Base-by-base conservation (phyloP, 1,140 invertebrate species). In the Bombus sylvicola region DNA sequence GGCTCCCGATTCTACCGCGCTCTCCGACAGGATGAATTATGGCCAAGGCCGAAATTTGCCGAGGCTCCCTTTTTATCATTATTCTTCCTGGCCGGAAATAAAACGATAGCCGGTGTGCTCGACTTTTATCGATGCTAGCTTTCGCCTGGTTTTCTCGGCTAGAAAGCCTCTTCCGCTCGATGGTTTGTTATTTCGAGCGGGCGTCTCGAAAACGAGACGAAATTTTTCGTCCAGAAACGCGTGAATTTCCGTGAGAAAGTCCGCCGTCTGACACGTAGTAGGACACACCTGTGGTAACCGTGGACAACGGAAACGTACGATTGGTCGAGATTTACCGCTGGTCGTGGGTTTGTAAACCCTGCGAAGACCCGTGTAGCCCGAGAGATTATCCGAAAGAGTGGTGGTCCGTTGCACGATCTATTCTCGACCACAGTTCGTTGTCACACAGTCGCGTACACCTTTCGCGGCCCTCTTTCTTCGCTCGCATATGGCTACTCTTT, bases 231-330 rank as follows among this genome's bases (percentile, higher is more conserved):
- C 73, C 77, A 84, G 53, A 43, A 82, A 72, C 64, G 80, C 87
- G 87, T 71, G 79, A 87, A 90, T 85, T 87, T 80, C 62, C 86
- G 74, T 88, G 88, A 89, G 88, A 89, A 89, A 81, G 62, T 80
- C 39, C 18, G 28, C 13, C 62, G 37, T 66, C 59, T n/a, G 53
- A 47, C 34, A 69, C 64, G 66, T 64, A 80, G 6, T 13, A 15
- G n/a, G n/a, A 64, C 53, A 80, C 88, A 89, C 76, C 88, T 89
- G 88, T 66, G 64, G 22, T 64, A 59, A 28, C 68, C 28, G 28
- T 34, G 43, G 41, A 76, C 66, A 37, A 41, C 37, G 43, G 28
- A 47, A 74, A 77, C 72, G 77, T 53, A 47, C 66, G 43, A 18
- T 79, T 69, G 64, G 69, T 74, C 57, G 80, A 89, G 84, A 83